Evolutionary conservation across 2,797 vertebrate species (phyloP), one percentile per base, ranked within the genome.

Genomic region (Peromyscus melanophrys): DNA sequence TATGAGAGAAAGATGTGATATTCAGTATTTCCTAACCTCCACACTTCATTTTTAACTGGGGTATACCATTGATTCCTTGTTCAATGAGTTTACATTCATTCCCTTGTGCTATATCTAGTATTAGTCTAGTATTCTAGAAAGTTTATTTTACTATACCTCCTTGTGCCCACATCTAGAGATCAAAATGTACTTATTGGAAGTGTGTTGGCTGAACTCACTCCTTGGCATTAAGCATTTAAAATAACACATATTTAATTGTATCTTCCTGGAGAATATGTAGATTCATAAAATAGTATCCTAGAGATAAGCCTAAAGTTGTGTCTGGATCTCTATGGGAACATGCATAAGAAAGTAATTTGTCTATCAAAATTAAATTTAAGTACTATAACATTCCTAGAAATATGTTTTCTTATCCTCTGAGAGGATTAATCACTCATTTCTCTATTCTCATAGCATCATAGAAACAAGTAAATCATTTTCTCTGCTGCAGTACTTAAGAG

Each of bases 301-400:
- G 37, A 21, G 82, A 71, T n/a, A 4, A 19, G 49, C 4, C 31
- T 7, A 34, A n/a, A 63, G 3, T 11, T 86, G 3, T 23, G 10
- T 82, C 52, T 89, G 10, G 29, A 59, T 94, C 21, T 63, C 29
- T 23, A 6, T 21, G 9, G 17, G 6, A 90, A 12, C 4, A n/a
- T 63, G 16, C 1, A 4, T 23, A 40, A 92, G 17, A 76, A 1
- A 14, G 9, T 14, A 80, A 46, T 37, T 91, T 75, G n/a, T 55
- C 52, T 96, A 89, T 89, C 25, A 82, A 69, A 87, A 49, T n/a
- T 29, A 80, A 92, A 75, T 97, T 61, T 80, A 81, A 89, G 69
- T 63, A 59, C 25, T 75, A 11, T 83, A 14, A 81, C 27, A 73
- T 49, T 13, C 17, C 87, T 87, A 29, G 11, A 81, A 86, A 4